A percentile compares a stretch with the other conserved stretches of the same genome.
Evolutionary conservation across 37 sponge, comb jelly and placozoan genomes (phyloP).

Genomic region (Spongilla lacustris): DNA sequence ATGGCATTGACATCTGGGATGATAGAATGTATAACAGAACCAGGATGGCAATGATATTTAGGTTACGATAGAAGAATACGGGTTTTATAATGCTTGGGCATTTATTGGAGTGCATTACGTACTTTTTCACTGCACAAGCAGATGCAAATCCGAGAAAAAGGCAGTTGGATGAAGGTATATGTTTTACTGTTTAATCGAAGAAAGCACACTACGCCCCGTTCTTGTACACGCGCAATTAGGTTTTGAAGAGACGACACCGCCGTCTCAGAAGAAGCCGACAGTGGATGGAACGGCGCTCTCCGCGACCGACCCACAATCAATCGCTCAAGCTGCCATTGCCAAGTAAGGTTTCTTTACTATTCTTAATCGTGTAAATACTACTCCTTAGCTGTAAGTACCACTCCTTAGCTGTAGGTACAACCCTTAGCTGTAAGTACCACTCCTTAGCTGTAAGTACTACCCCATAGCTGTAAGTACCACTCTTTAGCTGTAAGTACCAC

Average conservation of each 20-base stretch:
- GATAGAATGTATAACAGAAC: background rate
- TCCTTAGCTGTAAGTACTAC: no score
- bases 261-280: constrained; percentile 37
- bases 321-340: constrained; percentile 80
- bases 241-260: background rate
- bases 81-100: background rate
- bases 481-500: no score
- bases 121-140: background rate
- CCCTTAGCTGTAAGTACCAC: no score
- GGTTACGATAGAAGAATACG: background rate
- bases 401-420: no score
- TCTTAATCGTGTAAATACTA: no score
- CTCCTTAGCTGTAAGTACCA: no score
- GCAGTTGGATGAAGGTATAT: constrained; percentile 52
- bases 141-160: constrained; percentile 64
- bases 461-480: no score
- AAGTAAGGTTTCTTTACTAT: constrained; percentile 43
- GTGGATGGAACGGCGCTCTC: background rate
- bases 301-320: constrained; percentile 45
- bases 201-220: background rate
- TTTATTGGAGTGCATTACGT: background rate
- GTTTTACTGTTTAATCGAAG: background rate
- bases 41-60: background rate
- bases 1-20: constrained; percentile 5
- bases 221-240: background rate